phyloP scores from a whole-genome alignment of 2,113 vertebrate genomes.

The Odontesthes bonariensis region DNA sequence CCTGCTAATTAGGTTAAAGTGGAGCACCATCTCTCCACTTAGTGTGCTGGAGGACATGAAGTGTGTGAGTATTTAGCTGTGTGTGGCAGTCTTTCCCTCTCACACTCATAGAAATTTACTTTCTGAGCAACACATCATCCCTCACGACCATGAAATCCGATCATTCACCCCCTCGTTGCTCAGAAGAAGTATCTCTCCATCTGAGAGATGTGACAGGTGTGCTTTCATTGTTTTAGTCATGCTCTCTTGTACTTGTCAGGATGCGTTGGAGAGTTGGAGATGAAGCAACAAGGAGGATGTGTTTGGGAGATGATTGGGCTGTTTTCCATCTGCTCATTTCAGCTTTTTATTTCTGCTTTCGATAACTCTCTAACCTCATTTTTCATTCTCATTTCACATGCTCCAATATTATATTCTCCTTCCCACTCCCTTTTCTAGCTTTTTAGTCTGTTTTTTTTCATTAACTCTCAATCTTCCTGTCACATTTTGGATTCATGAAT shows the following conservation, averaged over 20 bases:
- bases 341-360: slow-evolving; percentile 38
- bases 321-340: slow-evolving; percentile 51
- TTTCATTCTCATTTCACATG: slow-evolving; percentile 44
- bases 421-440: slow-evolving; percentile 21
- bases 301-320: slow-evolving; percentile 16
- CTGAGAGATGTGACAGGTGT: not conserved
- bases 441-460: not conserved
- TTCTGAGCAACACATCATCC: not conserved
- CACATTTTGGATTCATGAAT: not conserved
- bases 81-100: not conserved
- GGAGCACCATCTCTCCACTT: slow-evolving; percentile 62
- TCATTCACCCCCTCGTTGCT: not conserved
- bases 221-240: not conserved
- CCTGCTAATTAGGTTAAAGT: slow-evolving; percentile 63
- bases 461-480: not conserved
- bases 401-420: slow-evolving; percentile 1
- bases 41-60: slow-evolving; percentile 24
- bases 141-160: not conserved
- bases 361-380: slow-evolving; percentile 56
- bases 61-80: slow-evolving; percentile 11
- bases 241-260: not conserved
- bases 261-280: slow-evolving; percentile 14
- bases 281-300: not conserved
- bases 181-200: not conserved
- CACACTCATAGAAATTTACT: not conserved